Base-by-base conservation (phyloP, 1,140 invertebrate species). In the Parasteatoda tepidariorum region DNA sequence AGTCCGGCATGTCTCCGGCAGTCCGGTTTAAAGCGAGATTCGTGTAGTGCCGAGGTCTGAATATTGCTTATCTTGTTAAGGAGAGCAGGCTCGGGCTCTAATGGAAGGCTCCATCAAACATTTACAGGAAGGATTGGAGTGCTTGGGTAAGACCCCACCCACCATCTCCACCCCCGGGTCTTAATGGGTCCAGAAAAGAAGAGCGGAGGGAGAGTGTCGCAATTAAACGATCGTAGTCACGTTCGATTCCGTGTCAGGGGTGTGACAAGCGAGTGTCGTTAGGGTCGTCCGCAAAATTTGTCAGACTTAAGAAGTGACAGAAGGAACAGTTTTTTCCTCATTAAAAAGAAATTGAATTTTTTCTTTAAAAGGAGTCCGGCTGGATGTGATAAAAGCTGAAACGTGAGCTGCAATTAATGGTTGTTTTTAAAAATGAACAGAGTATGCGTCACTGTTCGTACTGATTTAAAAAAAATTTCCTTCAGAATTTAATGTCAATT, bases 11-110 rank as follows among this genome's bases (percentile, higher is more conserved):
- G 79, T 83, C 79, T 73, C 28, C 68, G 41, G 59, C 59, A 48
- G 79, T 41, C 57, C 54, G 79, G 73, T 83, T 83, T 83, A 83
- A 83, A 83, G 70, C 79, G 48, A 83, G 79, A 83, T 66, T 83
- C 79, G 57, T 83, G 79, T 83, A 70, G 31, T 48, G 64, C 26
- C 64, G 3, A 22, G 22, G 54, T 61, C 13, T 34, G 78, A 62
- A 83, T 83, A 83, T 74, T 73, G 79, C 79, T 83, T 83, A 83
- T 83, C 79, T 74, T 73, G 79, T 83, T 74, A 34, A 57, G 57
- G 67, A 66, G 66, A 38, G 24, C 24, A 57, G 33, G n/a, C n/a
- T n/a, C 57, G 7, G n/a, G 33, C 59, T 61, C 33, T 73, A 83
- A 73, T 73, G 79, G 68, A 83, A 74, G 59, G 30, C 34, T 28